Evolutionary conservation across 2,888 invertebrate species (phyloP).

Genomic region (Aricia artaxerxes): DNA sequence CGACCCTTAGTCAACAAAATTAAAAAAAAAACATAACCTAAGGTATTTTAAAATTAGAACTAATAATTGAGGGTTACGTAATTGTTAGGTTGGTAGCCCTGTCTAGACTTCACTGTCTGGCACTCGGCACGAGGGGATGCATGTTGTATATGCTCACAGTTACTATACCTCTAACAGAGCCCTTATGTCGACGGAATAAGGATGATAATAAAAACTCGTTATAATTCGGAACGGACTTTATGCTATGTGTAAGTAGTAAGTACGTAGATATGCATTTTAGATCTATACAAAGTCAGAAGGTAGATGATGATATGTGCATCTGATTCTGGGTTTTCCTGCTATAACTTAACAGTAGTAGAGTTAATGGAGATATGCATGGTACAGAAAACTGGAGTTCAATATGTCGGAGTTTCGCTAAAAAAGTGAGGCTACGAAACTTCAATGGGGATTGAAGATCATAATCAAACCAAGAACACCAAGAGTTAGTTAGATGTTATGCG

Average conservation of each 20-base stretch:
- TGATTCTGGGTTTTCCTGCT: neutral
- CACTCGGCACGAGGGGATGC: neutral
- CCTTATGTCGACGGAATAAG: neutral
- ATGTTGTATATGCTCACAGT: neutral
- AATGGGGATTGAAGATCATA: no score
- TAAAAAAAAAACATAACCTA: no score
- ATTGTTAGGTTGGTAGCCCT: slow-evolving; percentile 11
- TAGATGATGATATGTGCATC: neutral
- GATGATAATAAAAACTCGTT: neutral
- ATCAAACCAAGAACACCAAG: no score
- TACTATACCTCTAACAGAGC: neutral
- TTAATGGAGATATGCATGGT: no score
- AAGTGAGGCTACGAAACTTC: no score
- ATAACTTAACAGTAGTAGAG: no score
- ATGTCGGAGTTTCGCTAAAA: no score
- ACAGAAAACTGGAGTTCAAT: no score
- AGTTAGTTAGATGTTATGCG: no score
- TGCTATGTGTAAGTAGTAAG: no score
- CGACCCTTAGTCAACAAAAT: neutral
- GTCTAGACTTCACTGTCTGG: neutral
- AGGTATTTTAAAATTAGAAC: neutral
- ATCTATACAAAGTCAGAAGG: neutral
- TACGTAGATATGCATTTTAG: neutral
- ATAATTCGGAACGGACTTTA: no score
- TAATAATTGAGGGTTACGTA: slow-evolving; percentile 15